Conservation (phyloP, 92 coral and sea anemone genomes). For the Porites divaricata region DNA sequence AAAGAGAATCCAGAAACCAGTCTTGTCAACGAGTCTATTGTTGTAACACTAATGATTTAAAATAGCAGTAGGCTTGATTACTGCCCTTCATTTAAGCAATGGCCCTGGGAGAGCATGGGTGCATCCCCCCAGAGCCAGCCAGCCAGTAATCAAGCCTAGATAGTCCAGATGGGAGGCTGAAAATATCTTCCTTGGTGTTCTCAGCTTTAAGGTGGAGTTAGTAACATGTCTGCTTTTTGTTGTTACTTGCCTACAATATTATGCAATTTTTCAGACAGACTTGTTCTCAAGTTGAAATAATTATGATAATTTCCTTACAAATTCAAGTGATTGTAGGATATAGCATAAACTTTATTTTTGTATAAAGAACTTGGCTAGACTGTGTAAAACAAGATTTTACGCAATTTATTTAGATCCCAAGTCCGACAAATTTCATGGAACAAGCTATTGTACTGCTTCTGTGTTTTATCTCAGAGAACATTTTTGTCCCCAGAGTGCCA, state of each 20-base stretch:
- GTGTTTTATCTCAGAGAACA: not conserved
- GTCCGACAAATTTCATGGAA: not conserved
- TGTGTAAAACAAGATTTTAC: slow-evolving; percentile 26
- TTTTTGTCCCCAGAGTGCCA: not conserved
- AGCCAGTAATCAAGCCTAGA: no score
- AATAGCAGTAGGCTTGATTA: no score
- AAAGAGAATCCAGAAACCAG: no score
- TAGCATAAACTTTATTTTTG: slow-evolving; percentile 30
- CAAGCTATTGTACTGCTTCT: slow-evolving; percentile 14
- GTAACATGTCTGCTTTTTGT: not conserved
- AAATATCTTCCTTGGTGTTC: not conserved
- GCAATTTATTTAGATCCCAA: not conserved
- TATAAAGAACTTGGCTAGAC: slow-evolving; percentile 16
- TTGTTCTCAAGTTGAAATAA: not conserved
- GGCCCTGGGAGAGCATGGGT: no score
- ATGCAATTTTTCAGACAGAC: not conserved
- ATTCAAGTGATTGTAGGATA: not conserved
- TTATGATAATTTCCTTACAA: not conserved
- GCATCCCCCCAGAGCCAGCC: no score
- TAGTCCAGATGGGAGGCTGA: not conserved
- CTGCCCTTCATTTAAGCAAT: no score
- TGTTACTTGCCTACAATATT: not conserved
- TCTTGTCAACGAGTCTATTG: no score
- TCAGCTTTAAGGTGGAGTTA: slow-evolving; percentile 11
- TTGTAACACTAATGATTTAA: no score